Conservation (phyloP, 2,113 vertebrate genomes). For the Uria lomvia region DNA sequence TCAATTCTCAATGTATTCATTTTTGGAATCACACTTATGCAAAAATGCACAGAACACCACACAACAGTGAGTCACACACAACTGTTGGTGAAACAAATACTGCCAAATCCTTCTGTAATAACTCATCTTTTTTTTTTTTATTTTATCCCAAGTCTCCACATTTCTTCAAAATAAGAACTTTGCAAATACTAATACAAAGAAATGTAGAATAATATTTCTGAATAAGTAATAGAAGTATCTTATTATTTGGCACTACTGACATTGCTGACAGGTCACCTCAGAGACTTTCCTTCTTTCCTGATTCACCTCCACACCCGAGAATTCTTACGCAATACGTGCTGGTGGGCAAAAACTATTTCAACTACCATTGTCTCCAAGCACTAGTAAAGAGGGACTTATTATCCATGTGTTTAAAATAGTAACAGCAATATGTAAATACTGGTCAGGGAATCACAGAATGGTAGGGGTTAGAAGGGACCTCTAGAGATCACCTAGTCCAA, state of each 20-base stretch:
- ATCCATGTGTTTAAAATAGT: not conserved
- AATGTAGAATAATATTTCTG: not conserved
- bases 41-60: not conserved
- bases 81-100: slow-evolving; percentile 31
- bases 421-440: not conserved
- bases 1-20: slow-evolving; percentile 9
- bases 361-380: not conserved
- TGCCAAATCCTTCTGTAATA: slow-evolving; percentile 14
- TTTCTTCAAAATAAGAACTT: not conserved
- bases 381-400: not conserved
- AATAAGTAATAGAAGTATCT: not conserved
- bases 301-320: not conserved
- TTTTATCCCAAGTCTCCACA: not conserved
- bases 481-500: not conserved
- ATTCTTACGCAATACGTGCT: rapidly evolving
- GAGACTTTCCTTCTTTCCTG: not conserved
- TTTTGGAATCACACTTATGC: not conserved
- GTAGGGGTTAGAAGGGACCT: not conserved
- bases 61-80: slow-evolving; percentile 28
- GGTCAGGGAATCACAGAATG: not conserved
- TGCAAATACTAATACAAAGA: not conserved
- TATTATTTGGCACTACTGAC: not conserved
- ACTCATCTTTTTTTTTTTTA: not conserved
- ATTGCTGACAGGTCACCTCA: not conserved
- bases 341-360: not conserved